Evolutionary conservation across 37 sponge, comb jelly and placozoan species (phyloP).

Genomic region (Tethya wilhelma): DNA sequence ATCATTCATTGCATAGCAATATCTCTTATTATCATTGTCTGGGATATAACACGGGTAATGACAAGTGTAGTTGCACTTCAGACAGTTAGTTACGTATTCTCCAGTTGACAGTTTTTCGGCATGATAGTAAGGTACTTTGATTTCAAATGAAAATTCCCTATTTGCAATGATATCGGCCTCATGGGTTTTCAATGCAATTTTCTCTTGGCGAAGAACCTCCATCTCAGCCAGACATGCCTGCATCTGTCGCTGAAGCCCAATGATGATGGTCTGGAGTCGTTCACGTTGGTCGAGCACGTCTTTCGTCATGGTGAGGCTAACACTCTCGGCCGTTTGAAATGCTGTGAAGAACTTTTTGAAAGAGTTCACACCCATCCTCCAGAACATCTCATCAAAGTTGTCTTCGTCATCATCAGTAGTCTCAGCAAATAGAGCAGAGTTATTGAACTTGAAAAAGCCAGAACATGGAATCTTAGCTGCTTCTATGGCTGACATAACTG

Average conservation of each 20-base stretch:
- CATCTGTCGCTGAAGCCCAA: slow-evolving; percentile 60
- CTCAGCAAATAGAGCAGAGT: background rate
- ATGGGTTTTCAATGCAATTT: slow-evolving; percentile 16
- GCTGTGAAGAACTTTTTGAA: slow-evolving; percentile 49
- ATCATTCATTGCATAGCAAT: slow-evolving; percentile 67
- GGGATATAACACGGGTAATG: slow-evolving; percentile 46
- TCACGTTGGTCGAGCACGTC: slow-evolving; percentile 54
- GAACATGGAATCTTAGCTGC: slow-evolving; percentile 41
- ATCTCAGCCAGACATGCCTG: slow-evolving; percentile 38
- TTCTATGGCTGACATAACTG: slow-evolving; percentile 57
- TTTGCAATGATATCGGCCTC: slow-evolving; percentile 44
- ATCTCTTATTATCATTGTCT: slow-evolving; percentile 55
- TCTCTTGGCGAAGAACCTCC: slow-evolving; percentile 50
- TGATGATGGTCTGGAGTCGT: slow-evolving; percentile 42
- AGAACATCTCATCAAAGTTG: slow-evolving; percentile 58
- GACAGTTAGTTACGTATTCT: slow-evolving; percentile 72
- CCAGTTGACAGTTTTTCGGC: slow-evolving; percentile 41
- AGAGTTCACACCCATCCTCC: slow-evolving; percentile 65
- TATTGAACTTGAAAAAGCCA: too few relatives aligned
- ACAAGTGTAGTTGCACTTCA: slow-evolving; percentile 70
- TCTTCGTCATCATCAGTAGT: background rate
- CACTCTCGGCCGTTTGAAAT: slow-evolving; percentile 4
- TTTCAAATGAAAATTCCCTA: slow-evolving; percentile 50
- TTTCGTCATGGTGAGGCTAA: too few relatives aligned
- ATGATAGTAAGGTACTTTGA: too few relatives aligned